Percentiles rank a stretch among this genome's conserved stretches.
These are phyloP conservation scores for Microtus ochrogaster DNA, from an alignment of 2,113 vertebrate species.

Conservation along the genomic window DNA sequence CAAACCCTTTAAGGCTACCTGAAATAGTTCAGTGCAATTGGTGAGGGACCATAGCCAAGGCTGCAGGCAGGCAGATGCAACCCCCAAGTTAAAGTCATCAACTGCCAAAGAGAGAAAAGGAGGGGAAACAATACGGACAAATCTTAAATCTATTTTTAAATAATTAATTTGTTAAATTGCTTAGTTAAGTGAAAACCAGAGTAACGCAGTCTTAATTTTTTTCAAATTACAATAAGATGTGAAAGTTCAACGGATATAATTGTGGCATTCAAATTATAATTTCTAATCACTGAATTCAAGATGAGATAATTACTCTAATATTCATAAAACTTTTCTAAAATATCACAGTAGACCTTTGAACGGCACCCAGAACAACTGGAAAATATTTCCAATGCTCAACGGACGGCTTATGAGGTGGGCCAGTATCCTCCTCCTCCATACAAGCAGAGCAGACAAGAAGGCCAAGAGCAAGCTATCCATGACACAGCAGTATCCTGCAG, in stretches of 20 bases:
- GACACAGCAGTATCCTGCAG: background rate
- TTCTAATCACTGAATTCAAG: constrained; percentile 52
- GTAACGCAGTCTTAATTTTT: background rate
- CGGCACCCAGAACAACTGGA: background rate
- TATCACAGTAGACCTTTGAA: constrained; percentile 21
- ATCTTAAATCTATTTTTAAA: constrained; percentile 49
- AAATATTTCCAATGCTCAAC: constrained; percentile 5
- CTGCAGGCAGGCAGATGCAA: background rate
- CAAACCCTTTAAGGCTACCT: background rate
- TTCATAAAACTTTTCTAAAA: constrained; percentile 37
- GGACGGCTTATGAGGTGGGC: background rate
- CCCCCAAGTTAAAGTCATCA: constrained; percentile 37
- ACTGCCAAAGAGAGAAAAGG: background rate
- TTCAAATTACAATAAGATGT: constrained; percentile 28
- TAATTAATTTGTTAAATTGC: constrained; percentile 38
- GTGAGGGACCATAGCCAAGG: background rate
- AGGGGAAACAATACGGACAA: background rate
- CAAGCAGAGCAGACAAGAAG: background rate
- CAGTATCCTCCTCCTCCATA: background rate
- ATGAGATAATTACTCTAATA: constrained; percentile 58
- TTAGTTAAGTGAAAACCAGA: constrained; percentile 26
- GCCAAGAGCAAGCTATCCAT: background rate
- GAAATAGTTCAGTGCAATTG: background rate
- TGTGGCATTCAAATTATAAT: constrained; percentile 48
- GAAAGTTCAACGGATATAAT: constrained; percentile 63